phyloP scores from a whole-genome alignment of 1,140 invertebrate species.

The Diabrotica virgifera region DNA sequence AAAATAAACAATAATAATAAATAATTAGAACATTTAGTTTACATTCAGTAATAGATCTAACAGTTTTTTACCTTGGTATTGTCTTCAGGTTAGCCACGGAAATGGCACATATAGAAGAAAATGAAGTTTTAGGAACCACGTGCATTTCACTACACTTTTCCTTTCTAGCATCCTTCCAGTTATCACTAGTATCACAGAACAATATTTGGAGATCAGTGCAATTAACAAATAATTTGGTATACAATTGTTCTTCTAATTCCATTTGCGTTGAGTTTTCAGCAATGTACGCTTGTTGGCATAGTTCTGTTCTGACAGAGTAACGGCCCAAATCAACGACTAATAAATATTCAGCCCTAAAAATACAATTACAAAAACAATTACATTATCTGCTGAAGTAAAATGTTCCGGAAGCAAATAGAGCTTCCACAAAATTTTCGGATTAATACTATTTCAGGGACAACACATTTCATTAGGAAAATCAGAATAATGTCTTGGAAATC shows the following conservation, averaged over 20 bases:
- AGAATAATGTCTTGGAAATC: too few species aligned
- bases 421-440: too few species aligned
- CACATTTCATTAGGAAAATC: too few species aligned
- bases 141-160: conserved; percentile 73
- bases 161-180: conserved; percentile 71
- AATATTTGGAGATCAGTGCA: conserved; percentile 66
- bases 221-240: conserved; percentile 64
- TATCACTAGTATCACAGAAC: conserved; percentile 64
- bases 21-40: too few species aligned
- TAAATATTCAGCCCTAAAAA: conserved; percentile 60
- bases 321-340: conserved; percentile 72
- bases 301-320: conserved; percentile 68
- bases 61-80: conserved; percentile 35
- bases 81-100: conserved; percentile 37
- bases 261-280: conserved; percentile 77
- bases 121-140: conserved; percentile 62
- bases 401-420: too few species aligned
- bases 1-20: too few species aligned
- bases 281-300: conserved; percentile 65
- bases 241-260: conserved; percentile 78
- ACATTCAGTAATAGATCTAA: conserved; percentile 5
- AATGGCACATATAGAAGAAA: conserved; percentile 36
- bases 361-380: not conserved
- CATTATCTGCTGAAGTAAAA: too few species aligned
- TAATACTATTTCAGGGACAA: too few species aligned